Evolutionary conservation across 2,113 vertebrate genomes (phyloP), one percentile per base, ranked within the genome.

Genomic region (Chionis minor): DNA sequence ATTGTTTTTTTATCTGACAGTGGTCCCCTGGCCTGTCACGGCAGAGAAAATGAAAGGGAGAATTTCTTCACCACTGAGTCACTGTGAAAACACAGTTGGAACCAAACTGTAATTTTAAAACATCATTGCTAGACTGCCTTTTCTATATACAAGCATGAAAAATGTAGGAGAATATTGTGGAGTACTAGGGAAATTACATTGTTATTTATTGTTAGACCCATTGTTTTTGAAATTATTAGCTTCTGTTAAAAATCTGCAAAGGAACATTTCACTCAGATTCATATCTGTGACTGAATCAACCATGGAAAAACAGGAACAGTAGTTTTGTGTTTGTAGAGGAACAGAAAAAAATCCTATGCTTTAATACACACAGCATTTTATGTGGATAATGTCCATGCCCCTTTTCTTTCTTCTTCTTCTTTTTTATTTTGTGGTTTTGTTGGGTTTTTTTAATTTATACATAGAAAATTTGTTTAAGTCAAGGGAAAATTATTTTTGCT

Each of bases 331-430:
- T 75, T 77, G 14, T 52, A 88, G 9, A 32, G 7, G 16, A 67
- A 72, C 4, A 65, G 40, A 51, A 87, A 80, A 78, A 63, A 44
- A 20, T 5, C 12, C 3, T 56, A 33, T 49, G 3, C 5, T 51
- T 24, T 51, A 24, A 51, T 12, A 51, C 49, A 49, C 2, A 44
- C 2, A 44, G 2, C 4, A 54, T 27, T 66, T 78, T 35, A 18
- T 49, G 55, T 61, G 19, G 22, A 35, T 45, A 73, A 51, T 26
- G 2, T 9, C 5, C 9, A 30, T 66, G 13, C 0, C 4, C 8
- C 27, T 77, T 4, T 16, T 32, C 3, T 11, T 45, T 3, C 26
- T 38, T 66, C 26, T 21, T 6, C 35, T 22, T 61, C 9, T 3
- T 15, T 28, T 40, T 30, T 13, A 5, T 55, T 38, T 38, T 38